A percentile compares a stretch with the other conserved stretches of the same genome.
Conservation (phyloP, 2,113 vertebrate genomes). For the Melanocharis versteri region DNA sequence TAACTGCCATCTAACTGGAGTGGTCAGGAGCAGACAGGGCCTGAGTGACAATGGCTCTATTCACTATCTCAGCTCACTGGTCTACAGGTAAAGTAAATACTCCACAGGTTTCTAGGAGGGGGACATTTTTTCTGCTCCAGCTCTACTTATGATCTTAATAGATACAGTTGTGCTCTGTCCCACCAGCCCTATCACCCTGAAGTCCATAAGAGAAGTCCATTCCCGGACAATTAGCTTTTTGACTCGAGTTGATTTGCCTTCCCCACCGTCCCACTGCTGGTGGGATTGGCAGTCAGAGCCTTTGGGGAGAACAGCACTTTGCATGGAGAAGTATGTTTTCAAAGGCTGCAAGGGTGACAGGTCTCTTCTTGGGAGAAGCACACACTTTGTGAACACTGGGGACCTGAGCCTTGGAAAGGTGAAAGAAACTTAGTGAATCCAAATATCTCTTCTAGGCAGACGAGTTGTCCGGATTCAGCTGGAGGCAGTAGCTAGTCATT, state of each 20-base stretch:
- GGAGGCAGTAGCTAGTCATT: background rate
- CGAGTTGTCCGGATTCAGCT: background rate
- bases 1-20: background rate
- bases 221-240: background rate
- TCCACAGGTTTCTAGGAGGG: background rate
- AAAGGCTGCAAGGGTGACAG: background rate
- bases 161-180: background rate
- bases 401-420: background rate
- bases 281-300: background rate
- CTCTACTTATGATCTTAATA: background rate
- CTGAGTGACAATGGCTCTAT: background rate
- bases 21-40: background rate
- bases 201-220: background rate
- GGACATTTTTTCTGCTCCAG: background rate
- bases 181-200: background rate
- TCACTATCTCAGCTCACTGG: background rate
- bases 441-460: background rate
- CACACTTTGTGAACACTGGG: accelerated
- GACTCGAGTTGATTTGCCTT: background rate
- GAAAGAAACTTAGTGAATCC: background rate
- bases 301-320: background rate
- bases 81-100: background rate
- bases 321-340: background rate
- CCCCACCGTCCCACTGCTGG: background rate
- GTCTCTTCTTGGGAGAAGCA: background rate